Base-by-base conservation (phyloP, 2,888 invertebrate species). In the Tribolium freemani region DNA sequence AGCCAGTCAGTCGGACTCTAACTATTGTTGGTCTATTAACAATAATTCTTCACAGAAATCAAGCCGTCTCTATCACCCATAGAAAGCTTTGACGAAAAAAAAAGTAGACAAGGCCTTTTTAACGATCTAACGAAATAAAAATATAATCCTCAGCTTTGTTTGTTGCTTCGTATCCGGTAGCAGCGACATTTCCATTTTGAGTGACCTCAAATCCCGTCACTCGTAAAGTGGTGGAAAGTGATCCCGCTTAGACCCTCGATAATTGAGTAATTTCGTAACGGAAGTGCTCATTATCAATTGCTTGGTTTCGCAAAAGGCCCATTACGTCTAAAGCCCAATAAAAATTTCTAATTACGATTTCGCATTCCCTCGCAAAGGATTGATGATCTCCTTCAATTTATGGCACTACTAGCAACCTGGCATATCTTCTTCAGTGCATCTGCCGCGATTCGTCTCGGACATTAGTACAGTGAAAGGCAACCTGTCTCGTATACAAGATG, bases 1-100 rank as follows among this genome's bases (percentile, higher is more conserved):
- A 86, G 85, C 85, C 85, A 85, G 85, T 83, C 85, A 83, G 85
- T 82, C 85, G 84, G 85, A 81, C 84, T 82, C 79, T 75, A 74
- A 80, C 81, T 79, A 83, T 82, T 81, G 82, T 81, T 81, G 71
- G 78, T 77, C 80, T 80, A 82, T 82, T 82, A 82, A 80, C 78
- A 76, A 74, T 76, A 78, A 77, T 75, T 78, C 78, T 79, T 77
- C 76, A 80, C 75, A 74, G 75, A 78, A 78, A 76, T 74, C 72
- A 72, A 73, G 72, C 75, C 75, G 74, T 80, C 79, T 75, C 79
- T 76, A 71, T 79, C 76, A 72, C 57, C 72, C 72, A 72, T 74
- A 64, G 75, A 71, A 75, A 72, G 71, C 57, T 31, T 74, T 72
- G 10, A n/a, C 6, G 9, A 10, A 54, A 13, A 45, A 16, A 16